Evolutionary conservation across 2,113 vertebrate genomes (phyloP).

Genomic region (Calonectris borealis): DNA sequence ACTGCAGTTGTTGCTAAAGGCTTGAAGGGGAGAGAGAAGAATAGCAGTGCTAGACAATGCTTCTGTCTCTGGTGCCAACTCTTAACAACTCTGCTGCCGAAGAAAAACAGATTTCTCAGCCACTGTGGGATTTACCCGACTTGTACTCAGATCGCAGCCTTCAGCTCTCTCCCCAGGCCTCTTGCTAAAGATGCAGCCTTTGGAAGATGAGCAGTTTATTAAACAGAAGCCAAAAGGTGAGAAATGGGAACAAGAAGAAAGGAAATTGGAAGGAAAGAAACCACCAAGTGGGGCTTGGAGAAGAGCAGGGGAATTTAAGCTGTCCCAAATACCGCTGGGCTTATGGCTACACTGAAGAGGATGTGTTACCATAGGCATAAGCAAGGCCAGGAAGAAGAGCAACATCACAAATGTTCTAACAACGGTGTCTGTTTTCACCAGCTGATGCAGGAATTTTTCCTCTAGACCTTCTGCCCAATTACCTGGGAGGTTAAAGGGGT

Average conservation of each 20-base stretch:
- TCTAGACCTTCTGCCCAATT: not conserved
- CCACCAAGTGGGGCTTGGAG: not conserved
- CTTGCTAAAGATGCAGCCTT: not conserved
- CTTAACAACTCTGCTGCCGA: not conserved
- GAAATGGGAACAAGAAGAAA: not conserved
- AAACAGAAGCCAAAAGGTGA: not conserved
- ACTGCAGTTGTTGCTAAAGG: slow-evolving; percentile 39
- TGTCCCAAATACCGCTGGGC: not conserved
- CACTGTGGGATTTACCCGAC: not conserved
- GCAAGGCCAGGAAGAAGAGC: not conserved
- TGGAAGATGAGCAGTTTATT: not conserved
- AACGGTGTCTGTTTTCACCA: not conserved
- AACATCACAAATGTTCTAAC: not conserved
- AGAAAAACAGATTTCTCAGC: slow-evolving; percentile 13
- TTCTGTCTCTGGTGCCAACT: slow-evolving; percentile 32
- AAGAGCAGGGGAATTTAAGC: not conserved
- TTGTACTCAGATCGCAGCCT: not conserved
- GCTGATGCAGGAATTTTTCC: not conserved
- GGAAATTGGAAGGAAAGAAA: not conserved
- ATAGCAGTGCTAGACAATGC: slow-evolving; percentile 14
- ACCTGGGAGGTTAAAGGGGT: not conserved
- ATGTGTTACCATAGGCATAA: not conserved
- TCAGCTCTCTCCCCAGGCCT: not conserved
- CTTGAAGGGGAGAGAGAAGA: slow-evolving; percentile 32
- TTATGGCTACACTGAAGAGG: not conserved